Evolutionary conservation across 2,113 vertebrate genomes (phyloP), one percentile per base, ranked within the genome.

Genomic region (Spheniscus mendiculus): DNA sequence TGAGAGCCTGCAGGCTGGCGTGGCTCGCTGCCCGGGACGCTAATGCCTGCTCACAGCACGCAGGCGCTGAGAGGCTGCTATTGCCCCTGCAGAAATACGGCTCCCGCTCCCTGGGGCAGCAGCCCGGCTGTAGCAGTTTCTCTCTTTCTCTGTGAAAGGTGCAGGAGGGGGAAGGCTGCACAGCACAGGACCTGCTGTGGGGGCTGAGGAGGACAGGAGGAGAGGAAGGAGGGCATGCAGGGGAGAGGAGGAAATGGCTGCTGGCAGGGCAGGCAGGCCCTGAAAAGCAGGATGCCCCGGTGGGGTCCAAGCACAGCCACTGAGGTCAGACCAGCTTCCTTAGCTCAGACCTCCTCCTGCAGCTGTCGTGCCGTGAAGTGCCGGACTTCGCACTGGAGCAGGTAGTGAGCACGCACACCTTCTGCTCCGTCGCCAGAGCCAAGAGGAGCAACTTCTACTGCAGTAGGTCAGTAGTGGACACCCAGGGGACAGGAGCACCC

Each of bases 231-330:
- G 40, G n/a, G 36, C 19, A 20, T 34, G 34, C 22, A 36, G 78
- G 63, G 55, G 72, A 85, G 73, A 95, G 86, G 84, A 94, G 82
- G 58, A 55, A 90, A 90, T 38, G 61, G 83, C 89, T 70, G 36
- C 67, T 59, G 76, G 86, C 87, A 86, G 84, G 71, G 85, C 36
- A 88, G 63, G 90, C 79, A 91, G 90, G 90, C 87, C 91, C 92
- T 87, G 50, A 32, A 76, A 78, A 72, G 53, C 2, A 2, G 34
- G 53, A 36, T 66, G 86, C 15, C 15, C 30, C 4, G 0, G 52
- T 9, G 18, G 32, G 38, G 61, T 50, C 47, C 8, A 6, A 38
- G 22, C 59, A 36, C 0, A 0, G 65, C 42, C 2, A 3, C 55
- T 47, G 72, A 53, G 66, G 45, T n/a, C 4, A 11, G 32, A 71